Conservation (phyloP, 2,888 invertebrate species). For the Phania funesta region DNA sequence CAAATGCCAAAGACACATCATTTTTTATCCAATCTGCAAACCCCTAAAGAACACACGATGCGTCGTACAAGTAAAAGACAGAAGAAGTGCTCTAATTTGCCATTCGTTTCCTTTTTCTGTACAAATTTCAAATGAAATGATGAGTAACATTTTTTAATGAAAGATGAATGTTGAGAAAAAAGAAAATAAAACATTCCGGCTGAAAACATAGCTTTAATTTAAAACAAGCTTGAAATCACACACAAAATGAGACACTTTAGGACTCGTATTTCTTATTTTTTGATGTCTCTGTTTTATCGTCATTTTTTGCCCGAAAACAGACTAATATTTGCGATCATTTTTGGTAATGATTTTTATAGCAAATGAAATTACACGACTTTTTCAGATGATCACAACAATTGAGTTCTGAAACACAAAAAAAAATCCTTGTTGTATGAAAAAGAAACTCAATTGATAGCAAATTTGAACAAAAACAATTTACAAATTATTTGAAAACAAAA, state of each 20-base stretch:
- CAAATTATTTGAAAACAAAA: conserved; percentile 21
- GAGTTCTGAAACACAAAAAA: conserved; percentile 31
- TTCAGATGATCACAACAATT: conserved; percentile 29
- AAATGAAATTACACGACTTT: conserved; percentile 46
- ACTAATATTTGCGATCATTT: conserved; percentile 34
- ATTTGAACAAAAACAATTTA: conserved; percentile 22
- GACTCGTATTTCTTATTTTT: not conserved
- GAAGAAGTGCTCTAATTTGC: conserved; percentile 32
- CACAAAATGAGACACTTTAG: not conserved
- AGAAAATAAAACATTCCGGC: not conserved
- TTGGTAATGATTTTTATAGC: conserved; percentile 33
- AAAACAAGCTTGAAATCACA: conserved; percentile 23
- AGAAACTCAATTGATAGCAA: conserved; percentile 38
- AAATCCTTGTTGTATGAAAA: conserved; percentile 13
- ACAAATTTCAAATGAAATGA: conserved; percentile 50
- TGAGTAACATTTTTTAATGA: conserved; percentile 43
- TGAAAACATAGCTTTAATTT: conserved; percentile 3
- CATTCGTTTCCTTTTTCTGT: not conserved
- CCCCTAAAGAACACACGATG: not conserved
- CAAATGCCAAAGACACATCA: not conserved
- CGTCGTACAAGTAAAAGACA: not conserved
- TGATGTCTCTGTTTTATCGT: not conserved
- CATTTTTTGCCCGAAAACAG: not conserved
- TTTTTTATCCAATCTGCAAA: not conserved
- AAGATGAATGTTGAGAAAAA: conserved; percentile 15